Evolutionary conservation across 2,797 vertebrate genomes (phyloP), one percentile per base, ranked within the genome.

Genomic region (Hydrocynus forskahlii): DNA sequence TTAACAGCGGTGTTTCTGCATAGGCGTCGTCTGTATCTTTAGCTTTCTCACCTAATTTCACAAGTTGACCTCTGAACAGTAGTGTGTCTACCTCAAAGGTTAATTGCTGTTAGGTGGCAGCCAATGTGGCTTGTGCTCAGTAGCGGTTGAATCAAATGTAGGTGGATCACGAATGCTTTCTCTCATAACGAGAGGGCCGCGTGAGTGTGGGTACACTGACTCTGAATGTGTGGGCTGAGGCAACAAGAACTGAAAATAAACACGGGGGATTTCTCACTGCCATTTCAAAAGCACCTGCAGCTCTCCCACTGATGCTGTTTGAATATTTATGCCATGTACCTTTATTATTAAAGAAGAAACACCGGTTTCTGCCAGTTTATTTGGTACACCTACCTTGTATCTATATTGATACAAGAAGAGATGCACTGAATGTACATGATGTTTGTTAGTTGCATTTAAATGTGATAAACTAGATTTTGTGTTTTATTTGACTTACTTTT

Each of bases 161-260:
- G 81, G 86, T 83, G 86, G 83, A 78, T 81, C 76, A 70, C 67
- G 69, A 85, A 83, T 21, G 57, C 76, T 79, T 82, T 75, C 83
- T 81, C 71, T 84, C 78, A 83, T 82, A 85, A 81, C 72, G 79
- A 87, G 76, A 83, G 67, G 52, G 80, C 74, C 29, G 83, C 60
- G 60, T 74, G 81, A 81, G 75, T 60, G 83, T 85, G 81, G 86
- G 83, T 63, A 78, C 71, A 71, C 50, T 67, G 72, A 71, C 75
- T 86, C 80, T 74, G 63, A 85, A 81, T 10, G 68, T 85, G 83
- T 87, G 83, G 86, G 86, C 63, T 74, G 81, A 81, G 69, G 81
- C 74, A 63, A 73, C 67, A 83, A 81, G 76, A 52, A 45, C 83
- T 85, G 78, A 82, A 85, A 85, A 85, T 87, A 87, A 83, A 87